Evolutionary conservation across 2,888 invertebrate species (phyloP).

Genomic region (Pyrrhia umbra): DNA sequence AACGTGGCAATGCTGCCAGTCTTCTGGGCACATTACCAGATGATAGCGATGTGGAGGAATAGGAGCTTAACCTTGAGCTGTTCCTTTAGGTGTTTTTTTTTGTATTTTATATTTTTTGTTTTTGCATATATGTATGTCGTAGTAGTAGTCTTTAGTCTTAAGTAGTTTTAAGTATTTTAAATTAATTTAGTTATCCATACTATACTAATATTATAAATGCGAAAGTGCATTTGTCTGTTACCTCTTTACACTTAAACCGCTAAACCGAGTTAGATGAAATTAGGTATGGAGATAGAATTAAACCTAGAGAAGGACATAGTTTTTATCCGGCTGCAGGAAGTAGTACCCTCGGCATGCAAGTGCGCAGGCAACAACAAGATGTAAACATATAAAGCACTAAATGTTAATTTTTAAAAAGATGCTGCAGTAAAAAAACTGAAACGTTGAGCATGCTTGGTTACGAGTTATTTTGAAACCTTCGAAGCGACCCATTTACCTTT

Average conservation of each 20-base stretch:
- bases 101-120: no score
- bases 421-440: constrained; percentile 9
- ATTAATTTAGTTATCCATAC: no score
- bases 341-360: neutral
- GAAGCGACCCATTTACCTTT: constrained; percentile 48
- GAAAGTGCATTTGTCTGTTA: neutral
- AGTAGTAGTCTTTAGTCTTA: no score
- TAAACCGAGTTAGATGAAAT: neutral
- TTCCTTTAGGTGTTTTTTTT: no score
- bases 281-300: neutral
- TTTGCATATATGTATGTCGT: no score
- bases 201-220: no score
- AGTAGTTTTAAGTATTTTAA: no score
- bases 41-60: no score
- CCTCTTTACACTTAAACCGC: neutral
- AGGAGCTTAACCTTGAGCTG: no score
- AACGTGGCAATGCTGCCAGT: no score
- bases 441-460: constrained; percentile 21
- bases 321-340: neutral
- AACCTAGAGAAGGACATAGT: neutral
- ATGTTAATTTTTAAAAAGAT: constrained; percentile 1
- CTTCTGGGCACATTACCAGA: no score
- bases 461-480: constrained; percentile 41
- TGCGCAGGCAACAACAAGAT: no score
- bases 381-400: constrained; percentile 9